phyloP scores from a whole-genome alignment of 35 echinoderm and acorn worm genomes.

The Eucidaris tribuloides region DNA sequence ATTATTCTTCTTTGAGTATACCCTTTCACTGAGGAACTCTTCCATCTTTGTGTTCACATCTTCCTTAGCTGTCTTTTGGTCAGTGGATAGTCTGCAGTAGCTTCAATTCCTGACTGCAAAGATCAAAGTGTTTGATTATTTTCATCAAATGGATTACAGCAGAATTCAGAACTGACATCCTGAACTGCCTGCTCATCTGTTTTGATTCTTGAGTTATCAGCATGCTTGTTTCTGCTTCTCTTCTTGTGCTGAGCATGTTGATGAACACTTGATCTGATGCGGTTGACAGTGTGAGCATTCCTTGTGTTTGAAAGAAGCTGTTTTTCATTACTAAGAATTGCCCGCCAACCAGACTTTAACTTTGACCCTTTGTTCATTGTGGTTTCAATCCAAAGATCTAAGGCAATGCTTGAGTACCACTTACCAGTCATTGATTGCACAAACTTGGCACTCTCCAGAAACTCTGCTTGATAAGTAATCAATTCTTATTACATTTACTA shows the following conservation, averaged over 20 bases:
- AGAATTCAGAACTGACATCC: constrained; percentile 31
- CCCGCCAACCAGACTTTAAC: constrained; percentile 13
- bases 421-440: too few species aligned
- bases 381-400: constrained; percentile 1
- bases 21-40: constrained; percentile 19
- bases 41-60: constrained; percentile 3
- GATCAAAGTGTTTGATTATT: constrained; percentile 27
- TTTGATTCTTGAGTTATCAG: constrained; percentile 26
- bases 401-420: constrained; percentile 10
- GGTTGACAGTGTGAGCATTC: constrained; percentile 32
- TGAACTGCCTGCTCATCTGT: constrained; percentile 35
- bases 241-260: constrained; percentile 39
- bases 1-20: constrained; percentile 45
- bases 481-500: too few species aligned
- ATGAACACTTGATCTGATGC: constrained; percentile 39
- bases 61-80: not conserved
- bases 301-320: constrained; percentile 46
- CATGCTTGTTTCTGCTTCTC: not conserved
- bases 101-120: constrained; percentile 34
- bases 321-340: constrained; percentile 49
- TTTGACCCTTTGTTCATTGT: constrained; percentile 17
- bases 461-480: too few species aligned
- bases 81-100: not conserved
- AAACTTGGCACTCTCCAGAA: too few species aligned
- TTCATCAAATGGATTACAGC: constrained; percentile 32